These are phyloP conservation scores for Ephialtes manifestator DNA, from an alignment of 2,888 invertebrate species.

Conservation along the genomic window DNA sequence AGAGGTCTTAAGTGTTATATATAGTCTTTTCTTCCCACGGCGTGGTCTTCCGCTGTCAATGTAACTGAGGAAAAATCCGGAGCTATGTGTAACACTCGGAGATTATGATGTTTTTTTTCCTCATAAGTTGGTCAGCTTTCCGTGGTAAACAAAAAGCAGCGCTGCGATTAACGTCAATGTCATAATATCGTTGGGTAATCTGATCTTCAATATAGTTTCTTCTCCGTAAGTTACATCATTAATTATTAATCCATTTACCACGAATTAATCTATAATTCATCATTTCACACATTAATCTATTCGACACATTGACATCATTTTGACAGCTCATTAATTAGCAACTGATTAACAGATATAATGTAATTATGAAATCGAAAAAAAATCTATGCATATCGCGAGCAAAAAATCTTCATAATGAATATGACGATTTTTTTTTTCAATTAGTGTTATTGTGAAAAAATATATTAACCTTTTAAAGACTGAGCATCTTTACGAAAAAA, in stretches of 20 bases:
- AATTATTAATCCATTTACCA: neutral
- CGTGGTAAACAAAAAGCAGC: neutral
- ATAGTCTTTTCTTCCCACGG: neutral
- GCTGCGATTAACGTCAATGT: neutral
- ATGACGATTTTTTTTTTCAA: neutral
- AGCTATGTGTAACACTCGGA: neutral
- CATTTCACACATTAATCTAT: neutral
- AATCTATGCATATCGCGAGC: neutral
- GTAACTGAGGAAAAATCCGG: conserved; percentile 2
- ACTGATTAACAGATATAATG: neutral
- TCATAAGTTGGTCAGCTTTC: neutral
- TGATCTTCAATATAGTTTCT: neutral
- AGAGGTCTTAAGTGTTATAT: conserved; percentile 23
- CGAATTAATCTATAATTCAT: neutral
- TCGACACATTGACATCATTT: neutral
- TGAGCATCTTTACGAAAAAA: no score
- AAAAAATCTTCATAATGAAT: neutral
- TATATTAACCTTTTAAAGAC: no score
- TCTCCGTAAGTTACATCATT: neutral
- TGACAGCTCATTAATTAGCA: neutral
- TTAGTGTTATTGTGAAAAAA: neutral
- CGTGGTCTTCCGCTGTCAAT: conserved; percentile 7
- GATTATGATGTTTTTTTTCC: neutral
- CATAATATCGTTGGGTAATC: neutral
- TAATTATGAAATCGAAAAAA: neutral